These are phyloP conservation scores for Camponotus fellah DNA, from an alignment of 2,888 invertebrate species.

Conservation along the genomic window DNA sequence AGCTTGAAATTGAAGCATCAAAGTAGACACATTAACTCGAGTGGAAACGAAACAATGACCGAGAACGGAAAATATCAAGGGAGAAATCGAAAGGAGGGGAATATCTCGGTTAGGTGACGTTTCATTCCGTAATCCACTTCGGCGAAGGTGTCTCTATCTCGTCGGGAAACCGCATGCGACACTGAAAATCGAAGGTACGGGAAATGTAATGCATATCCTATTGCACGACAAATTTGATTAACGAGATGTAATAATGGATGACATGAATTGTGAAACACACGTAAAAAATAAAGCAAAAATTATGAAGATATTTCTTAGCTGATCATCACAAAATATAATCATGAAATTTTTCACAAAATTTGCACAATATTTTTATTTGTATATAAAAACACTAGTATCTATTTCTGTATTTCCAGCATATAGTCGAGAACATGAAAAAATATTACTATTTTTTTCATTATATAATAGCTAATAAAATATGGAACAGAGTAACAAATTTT, in stretches of 20 bases:
- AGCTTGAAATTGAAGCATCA: constrained; percentile 8
- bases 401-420: background rate
- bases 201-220: background rate
- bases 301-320: background rate
- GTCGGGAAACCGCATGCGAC: background rate
- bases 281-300: constrained; percentile 31
- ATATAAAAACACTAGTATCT: background rate
- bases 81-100: constrained; percentile 32
- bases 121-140: constrained; percentile 39
- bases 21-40: constrained; percentile 29
- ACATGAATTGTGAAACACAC: constrained; percentile 5
- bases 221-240: constrained; percentile 18
- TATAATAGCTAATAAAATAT: background rate
- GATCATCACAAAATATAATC: background rate
- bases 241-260: constrained; percentile 8
- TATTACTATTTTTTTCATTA: background rate
- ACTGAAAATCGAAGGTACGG: constrained; percentile 15
- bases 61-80: constrained; percentile 24
- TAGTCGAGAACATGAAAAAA: background rate
- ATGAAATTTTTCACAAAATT: background rate
- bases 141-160: constrained; percentile 17
- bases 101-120: constrained; percentile 14
- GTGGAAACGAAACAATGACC: constrained; percentile 24
- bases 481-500: background rate
- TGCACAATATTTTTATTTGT: background rate